Conservation (phyloP, 2,113 vertebrate species). For the Porphyrio hochstetteri region DNA sequence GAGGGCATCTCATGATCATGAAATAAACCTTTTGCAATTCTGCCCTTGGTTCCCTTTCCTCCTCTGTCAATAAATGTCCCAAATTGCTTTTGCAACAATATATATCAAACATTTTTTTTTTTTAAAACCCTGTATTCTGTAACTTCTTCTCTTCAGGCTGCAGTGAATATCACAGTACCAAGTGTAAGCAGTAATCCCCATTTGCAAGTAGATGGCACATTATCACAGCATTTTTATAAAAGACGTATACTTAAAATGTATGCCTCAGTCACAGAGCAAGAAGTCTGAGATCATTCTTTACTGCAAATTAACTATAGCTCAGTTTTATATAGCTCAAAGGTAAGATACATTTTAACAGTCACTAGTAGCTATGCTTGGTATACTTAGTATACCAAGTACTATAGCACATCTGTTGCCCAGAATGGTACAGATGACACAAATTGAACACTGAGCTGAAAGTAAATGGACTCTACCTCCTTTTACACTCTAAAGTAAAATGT, state of each 20-base stretch:
- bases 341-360: neutral
- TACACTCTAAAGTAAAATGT: neutral
- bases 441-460: neutral
- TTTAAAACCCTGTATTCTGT: neutral
- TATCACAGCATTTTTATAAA: slow-evolving; percentile 35
- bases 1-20: neutral
- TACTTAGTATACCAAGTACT: neutral
- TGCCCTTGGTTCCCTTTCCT: neutral
- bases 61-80: neutral
- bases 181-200: slow-evolving; percentile 6
- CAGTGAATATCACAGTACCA: neutral
- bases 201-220: slow-evolving; percentile 58
- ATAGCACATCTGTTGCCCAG: neutral
- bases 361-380: neutral
- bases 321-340: neutral
- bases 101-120: neutral
- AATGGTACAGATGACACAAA: neutral
- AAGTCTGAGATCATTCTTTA: neutral
- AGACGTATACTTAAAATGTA: neutral
- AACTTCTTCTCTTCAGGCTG: neutral
- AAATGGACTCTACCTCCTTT: neutral
- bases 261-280: neutral
- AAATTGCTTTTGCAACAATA: neutral
- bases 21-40: neutral
- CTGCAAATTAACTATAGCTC: neutral